phyloP scores from a whole-genome alignment of 2,113 vertebrate genomes.

The Syngnathus scovelli region DNA sequence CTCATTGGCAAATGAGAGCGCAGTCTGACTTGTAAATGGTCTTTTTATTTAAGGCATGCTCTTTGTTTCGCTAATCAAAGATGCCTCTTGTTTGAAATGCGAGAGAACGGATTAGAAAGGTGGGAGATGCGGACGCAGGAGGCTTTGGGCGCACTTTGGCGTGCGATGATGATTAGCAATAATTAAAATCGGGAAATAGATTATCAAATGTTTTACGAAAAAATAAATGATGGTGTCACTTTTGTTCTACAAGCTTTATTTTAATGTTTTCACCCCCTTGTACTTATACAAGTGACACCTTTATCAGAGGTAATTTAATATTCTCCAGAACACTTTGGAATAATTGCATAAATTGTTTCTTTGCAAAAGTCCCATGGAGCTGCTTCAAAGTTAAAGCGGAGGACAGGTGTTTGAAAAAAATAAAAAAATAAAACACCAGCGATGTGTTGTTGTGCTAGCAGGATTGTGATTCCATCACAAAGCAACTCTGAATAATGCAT shows the following conservation, averaged over 20 bases:
- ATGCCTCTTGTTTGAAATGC: slow-evolving; percentile 67
- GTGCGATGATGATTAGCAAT: too few relatives aligned
- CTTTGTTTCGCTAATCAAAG: slow-evolving; percentile 69
- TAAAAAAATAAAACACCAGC: slow-evolving; percentile 12
- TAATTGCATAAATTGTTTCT: slow-evolving; percentile 19
- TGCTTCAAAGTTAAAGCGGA: slow-evolving; percentile 12
- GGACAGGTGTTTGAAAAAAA: slow-evolving; percentile 4
- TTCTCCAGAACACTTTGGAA: slow-evolving; percentile 28
- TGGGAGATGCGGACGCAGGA: slow-evolving; percentile 24
- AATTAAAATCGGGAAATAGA: too few relatives aligned
- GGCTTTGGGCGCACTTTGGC: background rate
- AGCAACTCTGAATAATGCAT: slow-evolving; percentile 24
- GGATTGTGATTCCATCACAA: slow-evolving; percentile 24
- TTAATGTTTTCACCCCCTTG: background rate
- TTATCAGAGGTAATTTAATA: slow-evolving; percentile 1
- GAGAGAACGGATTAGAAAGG: slow-evolving; percentile 25
- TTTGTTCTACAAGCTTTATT: too few relatives aligned
- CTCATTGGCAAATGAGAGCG: slow-evolving; percentile 56
- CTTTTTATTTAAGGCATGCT: slow-evolving; percentile 73
- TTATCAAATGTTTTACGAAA: too few relatives aligned
- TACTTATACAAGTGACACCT: background rate
- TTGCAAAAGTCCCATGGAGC: slow-evolving; percentile 26
- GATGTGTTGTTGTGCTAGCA: slow-evolving; percentile 21
- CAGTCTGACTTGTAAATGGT: slow-evolving; percentile 71
- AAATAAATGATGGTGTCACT: too few relatives aligned